Evolutionary conservation across 1,140 invertebrate genomes (phyloP).

Genomic region (Phocides pigmalion): DNA sequence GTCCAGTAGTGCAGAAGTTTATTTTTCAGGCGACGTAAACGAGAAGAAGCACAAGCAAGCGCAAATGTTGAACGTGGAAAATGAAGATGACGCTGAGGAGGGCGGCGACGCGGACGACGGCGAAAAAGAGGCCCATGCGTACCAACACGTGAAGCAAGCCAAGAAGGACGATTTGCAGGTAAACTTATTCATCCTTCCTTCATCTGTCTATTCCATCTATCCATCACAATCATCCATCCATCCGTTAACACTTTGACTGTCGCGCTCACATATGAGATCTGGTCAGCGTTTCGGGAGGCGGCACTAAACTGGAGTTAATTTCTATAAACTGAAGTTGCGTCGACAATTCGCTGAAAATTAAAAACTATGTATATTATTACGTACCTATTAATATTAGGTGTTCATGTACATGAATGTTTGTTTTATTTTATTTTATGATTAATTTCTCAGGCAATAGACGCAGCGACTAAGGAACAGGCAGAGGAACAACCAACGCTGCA

Average conservation of each 20-base stretch:
- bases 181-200: too few relatives aligned
- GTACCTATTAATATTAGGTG: background rate
- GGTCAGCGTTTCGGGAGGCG: too few relatives aligned
- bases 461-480: slow-evolving; percentile 93
- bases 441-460: slow-evolving; percentile 85
- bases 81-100: slow-evolving; percentile 81
- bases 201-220: too few relatives aligned
- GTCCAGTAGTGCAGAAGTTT: too few relatives aligned
- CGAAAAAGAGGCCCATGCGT: slow-evolving; percentile 87
- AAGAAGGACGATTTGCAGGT: slow-evolving; percentile 86
- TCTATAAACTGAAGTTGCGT: too few relatives aligned
- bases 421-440: slow-evolving; percentile 9
- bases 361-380: slow-evolving; percentile 13
- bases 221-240: too few relatives aligned
- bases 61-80: slow-evolving; percentile 84
- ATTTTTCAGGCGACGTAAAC: slow-evolving; percentile 78
- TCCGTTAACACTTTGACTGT: too few relatives aligned
- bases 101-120: slow-evolving; percentile 77
- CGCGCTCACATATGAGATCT: too few relatives aligned
- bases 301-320: too few relatives aligned
- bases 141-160: slow-evolving; percentile 93
- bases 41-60: slow-evolving; percentile 86
- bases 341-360: too few relatives aligned
- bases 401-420: too few relatives aligned
- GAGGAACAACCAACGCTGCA: slow-evolving; percentile 88